These are phyloP conservation scores for Andrena cerasifolii DNA, from an alignment of 1,140 invertebrate species.

Conservation along the genomic window DNA sequence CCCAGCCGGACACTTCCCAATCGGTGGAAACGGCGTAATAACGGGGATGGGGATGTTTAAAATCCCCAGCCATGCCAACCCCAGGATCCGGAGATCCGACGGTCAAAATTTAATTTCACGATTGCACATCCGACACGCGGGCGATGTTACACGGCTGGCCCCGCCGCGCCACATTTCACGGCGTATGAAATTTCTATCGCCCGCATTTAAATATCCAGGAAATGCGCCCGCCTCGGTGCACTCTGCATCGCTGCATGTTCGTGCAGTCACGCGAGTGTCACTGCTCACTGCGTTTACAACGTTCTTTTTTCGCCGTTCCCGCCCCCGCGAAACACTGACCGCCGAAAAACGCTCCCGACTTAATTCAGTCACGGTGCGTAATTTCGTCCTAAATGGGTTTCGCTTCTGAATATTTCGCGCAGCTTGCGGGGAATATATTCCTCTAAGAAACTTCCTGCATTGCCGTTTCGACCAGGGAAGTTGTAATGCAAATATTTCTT, in stretches of 20 bases:
- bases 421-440: too few species aligned
- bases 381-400: too few species aligned
- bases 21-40: neutral
- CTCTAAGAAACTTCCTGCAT: too few species aligned
- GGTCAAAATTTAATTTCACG: slow-evolving; percentile 46
- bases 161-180: neutral
- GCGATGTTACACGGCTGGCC: neutral
- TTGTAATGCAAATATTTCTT: too few species aligned
- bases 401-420: too few species aligned
- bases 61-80: neutral
- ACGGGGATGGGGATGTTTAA: neutral
- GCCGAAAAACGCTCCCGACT: too few species aligned
- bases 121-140: slow-evolving; percentile 6
- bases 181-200: slow-evolving; percentile 2
- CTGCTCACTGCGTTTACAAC: neutral
- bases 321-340: too few species aligned
- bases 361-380: too few species aligned
- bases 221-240: neutral
- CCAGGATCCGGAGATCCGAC: neutral
- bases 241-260: neutral
- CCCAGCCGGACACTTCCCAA: neutral
- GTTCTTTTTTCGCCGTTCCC: neutral
- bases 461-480: too few species aligned
- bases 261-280: neutral
- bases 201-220: slow-evolving; percentile 30